Evolutionary conservation across 2,797 vertebrate genomes (phyloP).

Genomic region (Erethizon dorsatum): DNA sequence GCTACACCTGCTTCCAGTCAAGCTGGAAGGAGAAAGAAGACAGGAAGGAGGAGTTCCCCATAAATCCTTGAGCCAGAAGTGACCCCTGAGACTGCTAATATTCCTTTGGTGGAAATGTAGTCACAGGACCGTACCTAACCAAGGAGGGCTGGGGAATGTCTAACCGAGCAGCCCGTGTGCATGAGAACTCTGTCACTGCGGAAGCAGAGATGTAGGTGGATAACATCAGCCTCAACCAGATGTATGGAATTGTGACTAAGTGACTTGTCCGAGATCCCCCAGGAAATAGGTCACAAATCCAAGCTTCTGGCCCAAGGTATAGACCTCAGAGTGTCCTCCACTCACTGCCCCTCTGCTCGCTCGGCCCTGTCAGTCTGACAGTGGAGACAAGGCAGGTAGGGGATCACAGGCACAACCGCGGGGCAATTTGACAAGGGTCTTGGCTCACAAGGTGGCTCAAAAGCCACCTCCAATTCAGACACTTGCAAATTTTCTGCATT

Average conservation of each 20-base stretch:
- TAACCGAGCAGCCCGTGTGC: neutral
- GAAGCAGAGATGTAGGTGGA: neutral
- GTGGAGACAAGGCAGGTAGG: neutral
- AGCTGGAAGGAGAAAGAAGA: neutral
- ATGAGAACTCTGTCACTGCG: neutral
- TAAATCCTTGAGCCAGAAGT: neutral
- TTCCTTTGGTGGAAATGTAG: neutral
- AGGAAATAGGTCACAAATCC: neutral
- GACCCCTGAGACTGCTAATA: neutral
- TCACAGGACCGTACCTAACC: neutral
- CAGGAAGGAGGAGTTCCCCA: fast-evolving
- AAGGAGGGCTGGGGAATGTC: neutral
- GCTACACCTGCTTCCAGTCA: neutral
- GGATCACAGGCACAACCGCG: neutral
- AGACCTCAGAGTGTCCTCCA: neutral
- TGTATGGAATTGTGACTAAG: neutral
- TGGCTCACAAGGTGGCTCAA: neutral
- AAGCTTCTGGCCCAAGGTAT: neutral
- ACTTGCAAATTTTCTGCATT: neutral
- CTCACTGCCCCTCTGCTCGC: neutral
- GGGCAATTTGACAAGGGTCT: neutral
- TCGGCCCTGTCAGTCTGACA: neutral
- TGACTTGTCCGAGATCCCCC: neutral
- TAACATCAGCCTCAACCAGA: neutral
- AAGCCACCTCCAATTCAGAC: neutral